Percentiles rank a stretch among this genome's conserved stretches.
These are phyloP conservation scores for Epizoanthus illoricatus DNA, from an alignment of 92 coral and sea anemone species.

Conservation along the genomic window DNA sequence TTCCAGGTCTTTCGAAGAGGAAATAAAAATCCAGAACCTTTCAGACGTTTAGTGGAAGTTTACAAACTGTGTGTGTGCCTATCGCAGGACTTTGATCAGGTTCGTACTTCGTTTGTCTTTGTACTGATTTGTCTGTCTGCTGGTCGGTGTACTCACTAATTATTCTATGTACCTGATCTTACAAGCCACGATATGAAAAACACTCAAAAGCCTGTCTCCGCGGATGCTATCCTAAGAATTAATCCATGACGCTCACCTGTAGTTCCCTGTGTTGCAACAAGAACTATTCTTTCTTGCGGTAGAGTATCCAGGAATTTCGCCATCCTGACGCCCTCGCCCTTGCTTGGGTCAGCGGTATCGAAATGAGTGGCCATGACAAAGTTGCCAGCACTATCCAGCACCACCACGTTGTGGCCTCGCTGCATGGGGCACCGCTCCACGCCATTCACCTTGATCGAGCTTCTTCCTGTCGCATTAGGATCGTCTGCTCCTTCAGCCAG, in stretches of 20 bases:
- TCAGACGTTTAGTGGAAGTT: no score
- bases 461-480: constrained; percentile 88
- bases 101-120: no score
- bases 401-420: constrained; percentile 94
- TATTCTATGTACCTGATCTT: no score
- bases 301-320: constrained; percentile 82
- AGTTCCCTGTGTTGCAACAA: constrained; percentile 94
- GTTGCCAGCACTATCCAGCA: constrained; percentile 89
- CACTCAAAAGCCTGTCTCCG: no score
- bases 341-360: constrained; percentile 94
- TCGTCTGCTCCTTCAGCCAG: constrained; percentile 95
- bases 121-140: no score
- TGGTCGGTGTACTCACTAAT: no score
- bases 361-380: constrained; percentile 90
- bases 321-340: constrained; percentile 93
- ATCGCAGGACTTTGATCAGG: no score
- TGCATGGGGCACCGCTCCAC: constrained; percentile 88
- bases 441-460: constrained; percentile 93
- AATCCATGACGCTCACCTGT: constrained; percentile 63
- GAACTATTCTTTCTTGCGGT: constrained; percentile 92
- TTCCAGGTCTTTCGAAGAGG: no score
- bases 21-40: no score
- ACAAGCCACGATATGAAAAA: no score
- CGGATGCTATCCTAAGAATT: no score
- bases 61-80: no score